A percentile compares a stretch with the other conserved stretches of the same genome.
Evolutionary conservation across 2,888 invertebrate species (phyloP).

Genomic region (Cepaea hortensis): DNA sequence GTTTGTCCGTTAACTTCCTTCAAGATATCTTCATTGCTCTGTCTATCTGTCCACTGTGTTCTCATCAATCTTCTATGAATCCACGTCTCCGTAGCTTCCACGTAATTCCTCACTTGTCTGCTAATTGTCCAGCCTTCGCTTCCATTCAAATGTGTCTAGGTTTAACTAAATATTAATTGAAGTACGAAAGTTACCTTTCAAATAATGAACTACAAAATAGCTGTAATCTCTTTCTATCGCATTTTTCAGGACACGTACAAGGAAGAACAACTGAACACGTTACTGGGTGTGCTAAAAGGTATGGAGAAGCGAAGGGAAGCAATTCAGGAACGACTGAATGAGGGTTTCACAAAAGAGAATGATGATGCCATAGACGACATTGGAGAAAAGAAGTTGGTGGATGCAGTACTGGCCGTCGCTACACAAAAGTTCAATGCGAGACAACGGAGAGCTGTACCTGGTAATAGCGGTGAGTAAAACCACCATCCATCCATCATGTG

Average conservation of each 20-base stretch:
- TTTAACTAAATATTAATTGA: no score
- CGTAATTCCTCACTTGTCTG: no score
- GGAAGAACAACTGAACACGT: conserved; percentile 42
- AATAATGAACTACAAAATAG: no score
- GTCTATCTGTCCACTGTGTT: no score
- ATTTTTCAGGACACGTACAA: not conserved
- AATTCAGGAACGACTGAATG: conserved; percentile 49
- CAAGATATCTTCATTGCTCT: no score
- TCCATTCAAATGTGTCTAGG: no score
- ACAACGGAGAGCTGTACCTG: conserved; percentile 23
- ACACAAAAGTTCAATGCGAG: conserved; percentile 15
- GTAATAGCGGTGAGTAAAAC: conserved; percentile 23
- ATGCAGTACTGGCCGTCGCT: conserved; percentile 25
- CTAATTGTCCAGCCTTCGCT: no score
- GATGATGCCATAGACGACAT: conserved; percentile 33
- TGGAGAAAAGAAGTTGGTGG: conserved; percentile 37
- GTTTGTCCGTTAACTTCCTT: no score
- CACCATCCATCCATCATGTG: no score
- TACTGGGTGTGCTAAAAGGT: conserved; percentile 48
- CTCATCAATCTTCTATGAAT: no score
- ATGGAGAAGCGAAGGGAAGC: conserved; percentile 48
- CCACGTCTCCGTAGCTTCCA: no score
- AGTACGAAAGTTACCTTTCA: no score
- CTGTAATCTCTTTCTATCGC: not conserved
- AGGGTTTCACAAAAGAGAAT: conserved; percentile 52